These are phyloP conservation scores for Onychorhynchus coronatus DNA, from an alignment of 2,113 vertebrate genomes.

Conservation along the genomic window DNA sequence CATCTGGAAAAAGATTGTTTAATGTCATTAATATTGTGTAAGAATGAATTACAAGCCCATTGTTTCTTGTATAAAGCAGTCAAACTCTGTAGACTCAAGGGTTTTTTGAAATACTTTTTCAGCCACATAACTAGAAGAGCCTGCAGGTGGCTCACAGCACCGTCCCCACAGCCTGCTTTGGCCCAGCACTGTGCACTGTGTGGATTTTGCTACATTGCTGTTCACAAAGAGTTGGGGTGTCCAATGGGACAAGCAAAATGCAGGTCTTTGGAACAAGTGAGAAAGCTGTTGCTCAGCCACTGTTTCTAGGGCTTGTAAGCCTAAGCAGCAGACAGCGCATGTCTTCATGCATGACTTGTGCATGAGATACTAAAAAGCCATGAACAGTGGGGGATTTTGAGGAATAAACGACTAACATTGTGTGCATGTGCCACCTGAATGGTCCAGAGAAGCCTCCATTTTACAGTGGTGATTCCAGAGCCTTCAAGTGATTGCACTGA, in stretches of 20 bases:
- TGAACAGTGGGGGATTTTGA: not conserved
- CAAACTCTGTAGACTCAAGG: not conserved
- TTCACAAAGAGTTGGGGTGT: fast-evolving
- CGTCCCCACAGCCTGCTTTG: not conserved
- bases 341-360: not conserved
- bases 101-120: not conserved
- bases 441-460: not conserved
- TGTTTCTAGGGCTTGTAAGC: not conserved
- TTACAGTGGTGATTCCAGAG: not conserved
- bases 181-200: fast-evolving
- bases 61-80: not conserved
- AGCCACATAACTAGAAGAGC: not conserved
- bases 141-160: not conserved
- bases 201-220: not conserved
- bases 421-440: not conserved
- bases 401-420: not conserved
- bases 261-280: fast-evolving
- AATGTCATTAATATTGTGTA: not conserved
- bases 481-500: not conserved
- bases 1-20: not conserved
- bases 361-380: not conserved
- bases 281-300: not conserved
- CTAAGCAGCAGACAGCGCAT: not conserved
- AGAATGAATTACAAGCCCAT: not conserved
- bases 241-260: not conserved